Conservation (phyloP, 2,797 vertebrate genomes). For the Pitangus sulphuratus region DNA sequence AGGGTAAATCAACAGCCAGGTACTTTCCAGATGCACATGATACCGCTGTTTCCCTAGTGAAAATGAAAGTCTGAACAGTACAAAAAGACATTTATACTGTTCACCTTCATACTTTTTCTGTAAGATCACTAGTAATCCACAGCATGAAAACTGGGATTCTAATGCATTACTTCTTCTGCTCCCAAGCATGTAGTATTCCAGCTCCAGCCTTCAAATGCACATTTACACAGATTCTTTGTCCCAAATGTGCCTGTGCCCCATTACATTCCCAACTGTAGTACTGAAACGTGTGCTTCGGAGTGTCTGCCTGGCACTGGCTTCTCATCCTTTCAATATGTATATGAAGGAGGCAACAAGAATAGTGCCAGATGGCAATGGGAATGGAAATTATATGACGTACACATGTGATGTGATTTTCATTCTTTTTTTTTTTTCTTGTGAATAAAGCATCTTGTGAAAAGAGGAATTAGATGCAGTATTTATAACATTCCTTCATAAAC, state of each 20-base stretch:
- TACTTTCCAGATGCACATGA: neutral
- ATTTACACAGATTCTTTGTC: neutral
- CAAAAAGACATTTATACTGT: neutral
- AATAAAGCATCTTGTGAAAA: constrained; percentile 71
- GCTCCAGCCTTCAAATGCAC: neutral
- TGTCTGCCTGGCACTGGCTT: constrained; percentile 17
- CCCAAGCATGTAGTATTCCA: neutral
- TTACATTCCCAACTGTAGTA: neutral
- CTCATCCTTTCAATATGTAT: constrained; percentile 19
- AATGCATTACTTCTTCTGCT: neutral
- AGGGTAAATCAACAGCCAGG: neutral
- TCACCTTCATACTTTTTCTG: neutral
- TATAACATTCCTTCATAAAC: constrained; percentile 76
- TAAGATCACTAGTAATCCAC: neutral
- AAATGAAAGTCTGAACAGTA: neutral
- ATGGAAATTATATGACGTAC: constrained; percentile 67
- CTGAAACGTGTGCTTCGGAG: neutral
- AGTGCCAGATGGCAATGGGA: constrained; percentile 60
- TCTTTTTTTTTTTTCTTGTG: constrained; percentile 44
- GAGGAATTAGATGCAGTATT: constrained; percentile 75
- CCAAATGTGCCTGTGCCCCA: neutral
- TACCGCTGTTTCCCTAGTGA: neutral
- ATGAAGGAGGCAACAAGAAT: constrained; percentile 6
- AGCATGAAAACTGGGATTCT: neutral
- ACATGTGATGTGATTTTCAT: constrained; percentile 63